phyloP scores from a whole-genome alignment of 1,140 invertebrate genomes.

The Goniozus legneri region DNA sequence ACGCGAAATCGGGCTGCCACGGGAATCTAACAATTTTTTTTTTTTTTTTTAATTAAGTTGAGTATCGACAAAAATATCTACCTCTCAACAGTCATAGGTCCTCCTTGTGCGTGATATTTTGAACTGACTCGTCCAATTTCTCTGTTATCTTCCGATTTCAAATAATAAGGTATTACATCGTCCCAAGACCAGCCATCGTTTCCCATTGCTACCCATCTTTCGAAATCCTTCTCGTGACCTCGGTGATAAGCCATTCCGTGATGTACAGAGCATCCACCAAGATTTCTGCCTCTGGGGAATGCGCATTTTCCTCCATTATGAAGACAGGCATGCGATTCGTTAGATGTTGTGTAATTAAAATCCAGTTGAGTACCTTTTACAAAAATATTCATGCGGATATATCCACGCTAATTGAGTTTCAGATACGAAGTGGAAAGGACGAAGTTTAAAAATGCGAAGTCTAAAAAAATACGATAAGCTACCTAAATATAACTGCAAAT shows the following conservation, averaged over 20 bases:
- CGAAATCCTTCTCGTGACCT: slow-evolving; percentile 61
- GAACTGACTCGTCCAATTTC: slow-evolving; percentile 51
- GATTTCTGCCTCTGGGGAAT: slow-evolving; percentile 48
- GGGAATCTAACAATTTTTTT: slow-evolving; percentile 49
- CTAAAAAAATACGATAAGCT: slow-evolving; percentile 1
- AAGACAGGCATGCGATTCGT: slow-evolving; percentile 76
- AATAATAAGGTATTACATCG: slow-evolving; percentile 58
- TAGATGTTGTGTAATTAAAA: slow-evolving; percentile 87
- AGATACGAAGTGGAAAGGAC: not conserved
- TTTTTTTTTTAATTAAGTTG: no score
- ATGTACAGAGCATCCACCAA: slow-evolving; percentile 60
- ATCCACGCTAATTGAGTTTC: not conserved
- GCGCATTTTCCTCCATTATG: slow-evolving; percentile 50
- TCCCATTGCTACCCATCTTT: slow-evolving; percentile 58
- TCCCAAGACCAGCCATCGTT: slow-evolving; percentile 61
- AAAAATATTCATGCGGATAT: slow-evolving; percentile 2
- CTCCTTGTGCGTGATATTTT: slow-evolving; percentile 48
- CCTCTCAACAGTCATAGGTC: slow-evolving; percentile 56
- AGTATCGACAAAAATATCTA: not conserved
- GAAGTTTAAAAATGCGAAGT: not conserved
- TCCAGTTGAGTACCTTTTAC: slow-evolving; percentile 73
- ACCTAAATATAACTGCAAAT: slow-evolving; percentile 30
- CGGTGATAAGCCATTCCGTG: slow-evolving; percentile 71
- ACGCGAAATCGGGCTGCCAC: slow-evolving; percentile 53
- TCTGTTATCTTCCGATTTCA: slow-evolving; percentile 56